These are phyloP conservation scores for Todiramphus saurophagus DNA, from an alignment of 2,113 vertebrate genomes.

Conservation along the genomic window DNA sequence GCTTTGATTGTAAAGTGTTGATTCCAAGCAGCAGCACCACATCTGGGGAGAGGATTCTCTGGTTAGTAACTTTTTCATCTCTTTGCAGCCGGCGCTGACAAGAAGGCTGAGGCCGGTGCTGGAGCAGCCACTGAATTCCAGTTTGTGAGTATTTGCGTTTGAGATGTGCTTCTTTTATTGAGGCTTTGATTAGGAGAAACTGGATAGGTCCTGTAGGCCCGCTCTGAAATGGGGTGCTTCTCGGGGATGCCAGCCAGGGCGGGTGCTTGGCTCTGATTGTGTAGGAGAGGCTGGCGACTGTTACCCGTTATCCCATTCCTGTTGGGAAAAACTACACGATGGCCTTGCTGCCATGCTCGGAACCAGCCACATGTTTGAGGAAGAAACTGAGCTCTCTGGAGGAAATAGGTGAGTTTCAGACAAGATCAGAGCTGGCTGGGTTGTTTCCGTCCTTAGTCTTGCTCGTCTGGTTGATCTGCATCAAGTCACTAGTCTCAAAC, in stretches of 20 bases:
- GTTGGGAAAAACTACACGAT: not conserved
- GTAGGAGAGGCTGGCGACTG: not conserved
- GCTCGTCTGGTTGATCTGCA: not conserved
- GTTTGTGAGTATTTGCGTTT: slow-evolving; percentile 86
- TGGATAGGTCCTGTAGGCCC: fast-evolving
- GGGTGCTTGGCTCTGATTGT: not conserved
- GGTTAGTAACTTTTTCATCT: not conserved
- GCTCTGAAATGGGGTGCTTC: not conserved
- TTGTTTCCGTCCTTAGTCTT: not conserved
- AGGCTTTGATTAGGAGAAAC: not conserved
- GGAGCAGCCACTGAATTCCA: slow-evolving; percentile 98
- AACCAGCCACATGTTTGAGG: not conserved
- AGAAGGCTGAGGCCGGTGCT: slow-evolving; percentile 97
- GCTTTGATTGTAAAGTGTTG: not conserved
- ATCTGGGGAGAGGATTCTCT: not conserved
- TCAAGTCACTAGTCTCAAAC: too few relatives aligned
- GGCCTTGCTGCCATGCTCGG: not conserved
- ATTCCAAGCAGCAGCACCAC: not conserved
- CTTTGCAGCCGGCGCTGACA: slow-evolving; percentile 90
- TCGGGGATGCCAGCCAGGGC: not conserved
- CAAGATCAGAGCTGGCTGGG: not conserved
- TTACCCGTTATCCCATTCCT: not conserved
- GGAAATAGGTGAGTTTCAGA: not conserved
- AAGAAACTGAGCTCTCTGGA: not conserved
- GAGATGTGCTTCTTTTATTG: not conserved